These are phyloP conservation scores for Palythoa grandis DNA, from an alignment of 92 coral and sea anemone species.

Conservation along the genomic window DNA sequence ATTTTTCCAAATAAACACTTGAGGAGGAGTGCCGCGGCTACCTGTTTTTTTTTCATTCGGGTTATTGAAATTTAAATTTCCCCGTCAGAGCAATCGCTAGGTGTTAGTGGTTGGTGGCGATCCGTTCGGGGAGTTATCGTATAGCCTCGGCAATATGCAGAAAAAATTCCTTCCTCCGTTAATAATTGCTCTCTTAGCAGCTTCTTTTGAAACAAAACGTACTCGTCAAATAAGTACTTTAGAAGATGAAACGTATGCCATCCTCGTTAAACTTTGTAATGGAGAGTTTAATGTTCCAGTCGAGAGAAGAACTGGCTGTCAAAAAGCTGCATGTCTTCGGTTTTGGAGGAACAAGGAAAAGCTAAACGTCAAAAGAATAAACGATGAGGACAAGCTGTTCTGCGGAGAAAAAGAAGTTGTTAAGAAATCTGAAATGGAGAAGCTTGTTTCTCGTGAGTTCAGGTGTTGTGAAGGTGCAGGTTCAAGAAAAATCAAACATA, in stretches of 20 bases:
- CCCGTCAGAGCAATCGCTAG: neutral
- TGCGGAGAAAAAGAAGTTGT: constrained; percentile 34
- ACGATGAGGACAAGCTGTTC: constrained; percentile 18
- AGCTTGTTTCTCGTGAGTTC: constrained; percentile 37
- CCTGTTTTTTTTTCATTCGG: neutral
- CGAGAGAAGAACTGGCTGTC: constrained; percentile 27
- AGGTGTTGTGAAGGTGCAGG: constrained; percentile 40
- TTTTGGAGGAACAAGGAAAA: constrained; percentile 36
- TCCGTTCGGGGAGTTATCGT: neutral
- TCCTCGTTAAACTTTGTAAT: constrained; percentile 24
- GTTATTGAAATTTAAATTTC: neutral
- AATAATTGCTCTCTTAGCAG: neutral
- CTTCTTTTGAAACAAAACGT: constrained; percentile 22
- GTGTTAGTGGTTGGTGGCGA: neutral
- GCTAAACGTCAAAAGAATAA: neutral
- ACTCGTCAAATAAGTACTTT: constrained; percentile 27
- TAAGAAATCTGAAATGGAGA: constrained; percentile 29
- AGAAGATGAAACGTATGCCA: constrained; percentile 21
- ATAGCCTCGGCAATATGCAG: neutral
- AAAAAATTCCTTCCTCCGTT: neutral
- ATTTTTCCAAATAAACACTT: no score
- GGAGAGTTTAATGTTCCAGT: constrained; percentile 14
- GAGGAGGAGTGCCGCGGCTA: neutral
- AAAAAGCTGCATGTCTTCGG: neutral
- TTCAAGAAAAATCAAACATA: constrained; percentile 27